Conservation (phyloP, 2,113 vertebrate species). For the Ptyas mucosa region DNA sequence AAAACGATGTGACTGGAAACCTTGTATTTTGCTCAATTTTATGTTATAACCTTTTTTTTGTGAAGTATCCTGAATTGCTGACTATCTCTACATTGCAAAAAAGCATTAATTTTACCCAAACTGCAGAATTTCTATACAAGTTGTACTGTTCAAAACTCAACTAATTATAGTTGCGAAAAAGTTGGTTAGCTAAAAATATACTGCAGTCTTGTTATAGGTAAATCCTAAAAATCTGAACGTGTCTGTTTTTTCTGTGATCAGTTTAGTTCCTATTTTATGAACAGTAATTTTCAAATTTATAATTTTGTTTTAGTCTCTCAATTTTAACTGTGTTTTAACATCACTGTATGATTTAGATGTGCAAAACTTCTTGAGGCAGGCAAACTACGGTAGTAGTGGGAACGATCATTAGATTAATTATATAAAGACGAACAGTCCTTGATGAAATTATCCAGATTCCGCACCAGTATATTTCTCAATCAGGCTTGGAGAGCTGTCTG, state of each 20-base stretch:
- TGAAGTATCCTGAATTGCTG: neutral
- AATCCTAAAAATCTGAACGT: neutral
- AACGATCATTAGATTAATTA: neutral
- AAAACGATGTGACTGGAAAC: neutral
- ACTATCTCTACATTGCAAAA: neutral
- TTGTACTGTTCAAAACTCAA: neutral
- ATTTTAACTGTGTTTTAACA: neutral
- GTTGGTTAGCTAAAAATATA: neutral
- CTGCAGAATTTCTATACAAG: neutral
- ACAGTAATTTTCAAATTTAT: neutral
- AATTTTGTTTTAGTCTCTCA: neutral
- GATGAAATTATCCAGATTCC: neutral
- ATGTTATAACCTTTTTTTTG: neutral
- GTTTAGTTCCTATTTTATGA: neutral
- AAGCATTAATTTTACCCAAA: neutral
- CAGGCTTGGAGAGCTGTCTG: neutral
- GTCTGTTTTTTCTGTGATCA: neutral
- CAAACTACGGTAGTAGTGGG: neutral
- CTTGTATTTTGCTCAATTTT: neutral
- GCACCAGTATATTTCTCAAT: neutral
- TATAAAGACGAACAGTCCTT: neutral
- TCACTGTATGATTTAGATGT: neutral
- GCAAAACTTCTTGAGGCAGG: neutral
- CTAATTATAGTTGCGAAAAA: neutral
- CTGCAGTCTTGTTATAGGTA: neutral